A percentile compares a stretch with the other conserved stretches of the same genome.
Evolutionary conservation across 2,888 invertebrate genomes (phyloP).

Genomic region (Leptopilina myrica): DNA sequence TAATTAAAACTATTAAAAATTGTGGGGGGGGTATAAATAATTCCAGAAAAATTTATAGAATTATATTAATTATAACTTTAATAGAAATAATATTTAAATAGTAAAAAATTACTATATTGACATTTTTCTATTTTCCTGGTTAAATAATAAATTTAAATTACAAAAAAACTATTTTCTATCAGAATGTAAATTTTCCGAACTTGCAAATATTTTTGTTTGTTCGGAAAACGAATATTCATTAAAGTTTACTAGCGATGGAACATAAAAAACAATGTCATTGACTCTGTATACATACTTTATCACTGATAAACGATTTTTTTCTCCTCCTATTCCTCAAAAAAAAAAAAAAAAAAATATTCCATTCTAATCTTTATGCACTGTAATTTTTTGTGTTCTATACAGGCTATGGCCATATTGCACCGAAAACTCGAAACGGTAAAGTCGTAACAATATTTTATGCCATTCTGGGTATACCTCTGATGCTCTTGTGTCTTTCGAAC

Average conservation of each 20-base stretch:
- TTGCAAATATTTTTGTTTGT: neutral
- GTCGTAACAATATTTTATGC: constrained; percentile 97
- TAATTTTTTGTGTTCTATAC: constrained; percentile 51
- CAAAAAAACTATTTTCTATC: neutral
- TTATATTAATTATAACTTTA: too few relatives aligned
- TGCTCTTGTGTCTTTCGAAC: constrained; percentile 95
- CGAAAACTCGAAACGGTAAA: constrained; percentile 95
- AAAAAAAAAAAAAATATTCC: neutral
- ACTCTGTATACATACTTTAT: neutral
- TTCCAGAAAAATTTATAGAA: too few relatives aligned
- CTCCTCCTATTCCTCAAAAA: neutral
- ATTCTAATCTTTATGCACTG: constrained; percentile 23
- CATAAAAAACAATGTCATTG: neutral
- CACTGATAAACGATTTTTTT: too few relatives aligned
- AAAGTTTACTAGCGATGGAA: neutral
- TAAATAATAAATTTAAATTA: too few relatives aligned
- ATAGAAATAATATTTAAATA: too few relatives aligned
- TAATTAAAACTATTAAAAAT: too few relatives aligned
- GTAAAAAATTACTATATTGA: too few relatives aligned
- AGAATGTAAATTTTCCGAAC: neutral
- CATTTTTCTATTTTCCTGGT: too few relatives aligned
- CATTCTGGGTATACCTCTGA: constrained; percentile 95
- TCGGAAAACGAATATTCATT: neutral
- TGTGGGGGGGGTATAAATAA: too few relatives aligned
- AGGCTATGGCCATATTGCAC: constrained; percentile 97